Evolutionary conservation across 2,113 vertebrate species (phyloP).

Genomic region (Ameiurus melas): DNA sequence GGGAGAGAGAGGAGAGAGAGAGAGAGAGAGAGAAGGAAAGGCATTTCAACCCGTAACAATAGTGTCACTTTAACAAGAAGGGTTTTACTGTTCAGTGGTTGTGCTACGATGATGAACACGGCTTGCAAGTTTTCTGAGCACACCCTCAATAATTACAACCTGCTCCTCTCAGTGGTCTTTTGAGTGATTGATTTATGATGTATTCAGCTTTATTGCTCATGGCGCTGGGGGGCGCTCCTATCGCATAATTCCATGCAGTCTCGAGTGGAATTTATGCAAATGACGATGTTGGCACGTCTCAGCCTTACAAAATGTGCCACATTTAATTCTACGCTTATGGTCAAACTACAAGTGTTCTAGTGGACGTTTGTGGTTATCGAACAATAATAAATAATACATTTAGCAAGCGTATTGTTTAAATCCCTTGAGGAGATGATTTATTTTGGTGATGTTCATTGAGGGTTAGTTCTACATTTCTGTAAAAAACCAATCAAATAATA

Average conservation of each 20-base stretch:
- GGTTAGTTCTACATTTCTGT: background rate
- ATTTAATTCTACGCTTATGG: background rate
- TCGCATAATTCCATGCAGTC: constrained; percentile 27
- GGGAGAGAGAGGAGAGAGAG: constrained; percentile 3
- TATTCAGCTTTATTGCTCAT: background rate
- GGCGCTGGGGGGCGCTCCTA: constrained; percentile 50
- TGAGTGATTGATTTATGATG: constrained; percentile 9
- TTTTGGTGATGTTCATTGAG: background rate
- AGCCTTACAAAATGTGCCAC: constrained; percentile 17
- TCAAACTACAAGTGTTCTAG: background rate
- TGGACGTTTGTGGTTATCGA: background rate
- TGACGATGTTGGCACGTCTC: background rate
- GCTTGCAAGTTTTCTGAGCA: background rate
- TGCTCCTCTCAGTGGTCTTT: background rate
- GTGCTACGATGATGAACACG: background rate
- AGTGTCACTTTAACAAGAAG: constrained; percentile 16
- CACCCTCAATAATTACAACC: constrained; percentile 18
- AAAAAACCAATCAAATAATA: no score
- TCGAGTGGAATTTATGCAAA: constrained; percentile 14
- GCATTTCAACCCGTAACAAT: background rate
- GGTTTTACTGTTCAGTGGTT: constrained; percentile 3
- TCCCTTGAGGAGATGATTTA: background rate
- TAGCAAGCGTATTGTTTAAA: background rate
- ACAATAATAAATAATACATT: background rate
- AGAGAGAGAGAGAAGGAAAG: background rate